Evolutionary conservation across 2,888 invertebrate species (phyloP).

Genomic region (Dendrolimus pini): DNA sequence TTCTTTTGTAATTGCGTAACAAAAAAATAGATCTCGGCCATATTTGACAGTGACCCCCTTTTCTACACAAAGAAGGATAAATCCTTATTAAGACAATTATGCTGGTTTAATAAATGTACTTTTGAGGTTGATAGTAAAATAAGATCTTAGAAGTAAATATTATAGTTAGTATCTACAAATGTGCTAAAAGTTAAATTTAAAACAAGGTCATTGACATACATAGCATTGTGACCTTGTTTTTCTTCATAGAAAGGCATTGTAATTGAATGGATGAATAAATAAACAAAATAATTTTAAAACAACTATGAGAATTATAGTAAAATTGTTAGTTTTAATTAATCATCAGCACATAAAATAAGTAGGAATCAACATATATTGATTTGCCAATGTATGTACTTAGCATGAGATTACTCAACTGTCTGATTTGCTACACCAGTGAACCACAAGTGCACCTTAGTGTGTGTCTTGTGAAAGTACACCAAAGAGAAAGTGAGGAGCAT

Average conservation of each 20-base stretch:
- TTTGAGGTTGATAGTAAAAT: no score
- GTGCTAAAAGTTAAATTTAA: not conserved
- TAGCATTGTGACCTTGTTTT: constrained; percentile 28
- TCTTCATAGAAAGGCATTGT: not conserved
- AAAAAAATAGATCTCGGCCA: constrained; percentile 35
- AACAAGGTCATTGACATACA: constrained; percentile 31
- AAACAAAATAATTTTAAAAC: no score
- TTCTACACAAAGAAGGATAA: constrained; percentile 22
- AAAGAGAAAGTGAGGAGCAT: constrained; percentile 72
- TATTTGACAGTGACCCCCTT: constrained; percentile 43
- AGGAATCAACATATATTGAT: no score
- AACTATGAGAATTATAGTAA: no score
- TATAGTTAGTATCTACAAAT: no score
- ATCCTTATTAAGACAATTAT: not conserved
- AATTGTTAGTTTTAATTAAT: no score
- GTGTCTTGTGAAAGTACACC: constrained; percentile 70
- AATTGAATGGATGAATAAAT: not conserved
- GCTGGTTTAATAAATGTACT: no score
- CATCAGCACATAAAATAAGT: no score
- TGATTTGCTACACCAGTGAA: constrained; percentile 49
- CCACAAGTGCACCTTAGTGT: constrained; percentile 54
- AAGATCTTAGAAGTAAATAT: not conserved
- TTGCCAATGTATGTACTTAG: not conserved
- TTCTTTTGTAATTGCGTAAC: constrained; percentile 54
- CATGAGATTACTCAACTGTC: constrained; percentile 31